Evolutionary conservation across 2,888 invertebrate genomes (phyloP).

Genomic region (Euplagia quadripunctaria): DNA sequence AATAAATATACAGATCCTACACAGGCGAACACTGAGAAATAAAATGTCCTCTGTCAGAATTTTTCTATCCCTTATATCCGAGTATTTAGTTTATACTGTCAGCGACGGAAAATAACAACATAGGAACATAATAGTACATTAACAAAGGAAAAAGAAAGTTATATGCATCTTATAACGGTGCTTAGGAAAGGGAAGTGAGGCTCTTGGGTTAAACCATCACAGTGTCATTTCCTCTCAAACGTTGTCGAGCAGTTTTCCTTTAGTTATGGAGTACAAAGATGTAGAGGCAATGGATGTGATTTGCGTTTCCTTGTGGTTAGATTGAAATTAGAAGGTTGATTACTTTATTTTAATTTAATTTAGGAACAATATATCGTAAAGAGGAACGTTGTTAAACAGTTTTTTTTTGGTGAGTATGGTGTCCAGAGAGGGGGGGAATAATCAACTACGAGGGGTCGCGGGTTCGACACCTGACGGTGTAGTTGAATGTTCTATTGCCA

Average conservation of each 20-base stretch:
- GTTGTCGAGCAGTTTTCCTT: slow-evolving; percentile 22
- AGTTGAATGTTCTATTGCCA: too few species aligned
- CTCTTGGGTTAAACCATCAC: slow-evolving; percentile 54
- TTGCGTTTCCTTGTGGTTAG: not conserved
- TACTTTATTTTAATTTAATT: too few species aligned
- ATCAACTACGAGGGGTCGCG: too few species aligned
- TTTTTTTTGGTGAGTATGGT: too few species aligned
- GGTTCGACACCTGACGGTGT: too few species aligned
- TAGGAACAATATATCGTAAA: too few species aligned
- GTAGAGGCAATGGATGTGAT: slow-evolving; percentile 12
- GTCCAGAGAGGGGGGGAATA: too few species aligned
- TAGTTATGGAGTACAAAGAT: slow-evolving; percentile 16
- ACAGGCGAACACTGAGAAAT: too few species aligned
- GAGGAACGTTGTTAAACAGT: too few species aligned
- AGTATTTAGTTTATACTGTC: not conserved
- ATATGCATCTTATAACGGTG: slow-evolving; percentile 22
- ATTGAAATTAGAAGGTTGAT: too few species aligned
- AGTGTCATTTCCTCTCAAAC: slow-evolving; percentile 43
- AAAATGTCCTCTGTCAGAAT: not conserved
- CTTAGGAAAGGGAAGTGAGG: slow-evolving; percentile 50
- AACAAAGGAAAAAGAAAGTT: slow-evolving; percentile 6
- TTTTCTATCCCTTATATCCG: not conserved
- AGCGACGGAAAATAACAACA: not conserved
- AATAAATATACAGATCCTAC: too few species aligned
- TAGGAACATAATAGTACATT: not conserved